Evolutionary conservation across 2,113 vertebrate genomes (phyloP).

Genomic region (Neotragus moschatus): DNA sequence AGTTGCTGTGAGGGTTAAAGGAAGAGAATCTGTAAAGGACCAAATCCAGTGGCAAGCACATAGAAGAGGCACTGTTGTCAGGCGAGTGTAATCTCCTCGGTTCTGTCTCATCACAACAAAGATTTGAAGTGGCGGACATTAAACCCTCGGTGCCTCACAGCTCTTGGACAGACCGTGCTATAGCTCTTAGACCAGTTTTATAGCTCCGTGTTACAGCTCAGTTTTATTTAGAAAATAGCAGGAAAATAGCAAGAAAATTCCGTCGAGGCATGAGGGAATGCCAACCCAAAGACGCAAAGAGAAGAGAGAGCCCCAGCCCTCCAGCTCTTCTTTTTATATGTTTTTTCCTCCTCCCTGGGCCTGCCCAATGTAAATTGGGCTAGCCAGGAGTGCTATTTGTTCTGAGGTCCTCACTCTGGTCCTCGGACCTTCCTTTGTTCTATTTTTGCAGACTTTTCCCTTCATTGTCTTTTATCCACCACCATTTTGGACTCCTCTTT

Average conservation of each 20-base stretch:
- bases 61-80: neutral
- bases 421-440: neutral
- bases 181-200: neutral
- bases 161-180: neutral
- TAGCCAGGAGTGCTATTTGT: neutral
- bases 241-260: too few relatives aligned
- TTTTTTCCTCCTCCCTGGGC: neutral
- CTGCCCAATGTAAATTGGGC: neutral
- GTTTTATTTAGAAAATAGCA: neutral
- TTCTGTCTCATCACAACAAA: neutral
- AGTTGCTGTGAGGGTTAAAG: neutral
- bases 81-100: accelerated
- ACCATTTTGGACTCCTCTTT: neutral
- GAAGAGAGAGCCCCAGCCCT: neutral
- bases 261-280: accelerated
- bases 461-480: neutral
- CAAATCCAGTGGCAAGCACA: neutral
- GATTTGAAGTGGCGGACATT: neutral
- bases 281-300: neutral
- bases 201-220: neutral
- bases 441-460: neutral
- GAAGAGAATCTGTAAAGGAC: neutral
- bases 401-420: neutral
- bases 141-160: neutral
- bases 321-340: neutral